Evolutionary conservation across 2,113 vertebrate species (phyloP).

Genomic region (Oryzias javanicus): DNA sequence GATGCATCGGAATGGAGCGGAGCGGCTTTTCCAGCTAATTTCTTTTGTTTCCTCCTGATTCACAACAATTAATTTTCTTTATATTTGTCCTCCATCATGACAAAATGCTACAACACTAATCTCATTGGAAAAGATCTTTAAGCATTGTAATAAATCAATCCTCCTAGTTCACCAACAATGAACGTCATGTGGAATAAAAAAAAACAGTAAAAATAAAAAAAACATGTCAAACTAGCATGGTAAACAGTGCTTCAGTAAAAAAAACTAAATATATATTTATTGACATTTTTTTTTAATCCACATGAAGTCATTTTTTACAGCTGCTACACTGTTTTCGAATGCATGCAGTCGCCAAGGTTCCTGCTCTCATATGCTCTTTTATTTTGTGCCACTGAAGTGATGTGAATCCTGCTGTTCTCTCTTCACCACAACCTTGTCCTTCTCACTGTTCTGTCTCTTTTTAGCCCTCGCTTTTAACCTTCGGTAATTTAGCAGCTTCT

Average conservation of each 20-base stretch:
- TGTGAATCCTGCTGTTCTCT: constrained; percentile 9
- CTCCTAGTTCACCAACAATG: too few relatives aligned
- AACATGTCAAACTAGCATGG: too few relatives aligned
- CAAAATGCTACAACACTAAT: too few relatives aligned
- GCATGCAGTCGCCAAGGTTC: constrained; percentile 6
- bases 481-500: constrained; percentile 24
- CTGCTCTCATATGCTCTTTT: constrained; percentile 15
- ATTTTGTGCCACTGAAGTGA: constrained; percentile 14
- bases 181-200: constrained; percentile 3
- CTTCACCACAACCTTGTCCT: constrained; percentile 1
- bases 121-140: too few relatives aligned
- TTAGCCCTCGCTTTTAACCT: constrained; percentile 23
- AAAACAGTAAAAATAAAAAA: background rate
- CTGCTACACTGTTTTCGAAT: background rate
- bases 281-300: background rate
- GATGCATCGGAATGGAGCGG: too few relatives aligned
- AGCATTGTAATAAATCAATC: too few relatives aligned
- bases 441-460: constrained; percentile 10
- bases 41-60: too few relatives aligned
- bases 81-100: too few relatives aligned
- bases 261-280: too few relatives aligned
- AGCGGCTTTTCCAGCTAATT: too few relatives aligned
- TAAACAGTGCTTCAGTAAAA: too few relatives aligned
- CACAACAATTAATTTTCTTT: too few relatives aligned
- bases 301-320: background rate